phyloP scores from a whole-genome alignment of 2,888 invertebrate genomes.

The Cataglyphis livida region DNA sequence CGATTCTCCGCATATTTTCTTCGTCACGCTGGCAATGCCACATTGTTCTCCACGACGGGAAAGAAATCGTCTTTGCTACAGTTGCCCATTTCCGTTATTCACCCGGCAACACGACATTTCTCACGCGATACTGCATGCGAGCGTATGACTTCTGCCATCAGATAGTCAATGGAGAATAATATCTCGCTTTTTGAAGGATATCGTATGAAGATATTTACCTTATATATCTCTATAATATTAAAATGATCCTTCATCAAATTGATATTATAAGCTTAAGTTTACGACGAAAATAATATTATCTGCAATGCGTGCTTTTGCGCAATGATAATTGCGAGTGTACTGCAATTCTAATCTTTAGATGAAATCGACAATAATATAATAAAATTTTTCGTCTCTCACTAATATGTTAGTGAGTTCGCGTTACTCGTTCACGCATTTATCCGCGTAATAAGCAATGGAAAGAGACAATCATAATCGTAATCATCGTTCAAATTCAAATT shows the following conservation, averaged over 20 bases:
- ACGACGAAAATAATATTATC: not conserved
- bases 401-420: not conserved
- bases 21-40: conserved; percentile 57
- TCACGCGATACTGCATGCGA: conserved; percentile 60
- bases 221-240: not conserved
- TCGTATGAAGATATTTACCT: conserved; percentile 23
- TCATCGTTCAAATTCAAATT: not conserved
- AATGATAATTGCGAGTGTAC: not conserved
- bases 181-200: conserved; percentile 68
- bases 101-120: conserved; percentile 67
- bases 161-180: conserved; percentile 73
- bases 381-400: not conserved
- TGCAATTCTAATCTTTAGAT: not conserved
- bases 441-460: not conserved
- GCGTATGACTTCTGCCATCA: conserved; percentile 54
- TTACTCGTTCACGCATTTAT: not conserved
- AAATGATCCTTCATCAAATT: conserved; percentile 1
- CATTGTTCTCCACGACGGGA: conserved; percentile 65
- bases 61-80: conserved; percentile 68
- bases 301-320: not conserved
- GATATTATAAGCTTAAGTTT: conserved; percentile 3
- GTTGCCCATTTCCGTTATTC: conserved; percentile 73
- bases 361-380: not conserved
- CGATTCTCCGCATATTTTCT: conserved; percentile 61
- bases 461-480: not conserved